phyloP scores from a whole-genome alignment of 2,797 vertebrate species.

The Spheniscus humboldti region DNA sequence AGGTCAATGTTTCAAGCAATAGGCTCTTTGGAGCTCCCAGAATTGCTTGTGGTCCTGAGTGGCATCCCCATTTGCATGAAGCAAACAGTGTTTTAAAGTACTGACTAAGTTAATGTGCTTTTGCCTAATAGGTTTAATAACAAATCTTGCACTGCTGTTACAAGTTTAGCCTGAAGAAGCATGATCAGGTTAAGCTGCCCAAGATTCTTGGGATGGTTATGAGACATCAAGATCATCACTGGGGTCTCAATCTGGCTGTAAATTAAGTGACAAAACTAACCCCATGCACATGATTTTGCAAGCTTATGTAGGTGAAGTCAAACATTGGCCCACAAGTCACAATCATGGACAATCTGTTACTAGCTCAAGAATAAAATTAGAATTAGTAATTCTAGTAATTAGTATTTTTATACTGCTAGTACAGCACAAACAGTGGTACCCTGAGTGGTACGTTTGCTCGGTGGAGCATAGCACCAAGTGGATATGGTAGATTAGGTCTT shows the following conservation, averaged over 20 bases:
- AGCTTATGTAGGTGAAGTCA: background rate
- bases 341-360: too few relatives aligned
- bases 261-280: background rate
- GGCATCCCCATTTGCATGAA: background rate
- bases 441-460: background rate
- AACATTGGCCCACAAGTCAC: background rate
- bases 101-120: background rate
- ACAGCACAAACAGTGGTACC: background rate
- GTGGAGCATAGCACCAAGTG: background rate
- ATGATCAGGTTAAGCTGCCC: background rate
- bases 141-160: background rate
- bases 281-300: background rate
- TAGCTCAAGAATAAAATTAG: background rate
- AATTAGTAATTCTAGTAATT: background rate
- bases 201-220: background rate
- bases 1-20: background rate
- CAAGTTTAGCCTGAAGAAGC: background rate
- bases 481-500: background rate
- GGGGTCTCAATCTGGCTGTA: background rate
- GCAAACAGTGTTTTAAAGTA: background rate
- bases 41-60: background rate
- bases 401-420: background rate
- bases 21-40: background rate
- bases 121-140: background rate
- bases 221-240: background rate